Base-by-base conservation (phyloP, 1,140 invertebrate genomes). In the Drosophila albomicans region DNA sequence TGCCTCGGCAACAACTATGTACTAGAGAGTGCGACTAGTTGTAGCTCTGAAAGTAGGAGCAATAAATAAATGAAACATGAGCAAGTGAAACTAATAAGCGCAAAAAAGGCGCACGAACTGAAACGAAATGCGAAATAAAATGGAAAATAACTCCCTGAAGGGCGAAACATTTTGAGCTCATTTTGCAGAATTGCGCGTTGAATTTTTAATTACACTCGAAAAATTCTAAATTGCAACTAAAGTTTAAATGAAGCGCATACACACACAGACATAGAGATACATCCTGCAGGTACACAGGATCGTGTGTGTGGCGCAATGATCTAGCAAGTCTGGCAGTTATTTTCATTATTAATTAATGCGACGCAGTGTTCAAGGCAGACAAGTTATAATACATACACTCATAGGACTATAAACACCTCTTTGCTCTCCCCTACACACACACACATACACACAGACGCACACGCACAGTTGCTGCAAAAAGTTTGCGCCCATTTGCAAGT, bases 261-360 rank as follows among this genome's bases (percentile, higher is more conserved):
- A 51, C 11, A 51, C 1, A 66, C 5, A 57, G 1, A 49, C 3
- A 45, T 13, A 57, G 7, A 46, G 4, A 58, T 25, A 38, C 5
- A 46, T 58, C n/a, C 28, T 48, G 20, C 43, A 16, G 38, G 38
- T 41, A n/a, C 38, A 43, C 38, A 43, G 41, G 41, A 43, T 43
- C 41, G 5, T 43, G 8, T 48, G 43, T 48, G 43, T 16, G 59
- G 45, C 15, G 59, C 30, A 49, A 66, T 25, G 63, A 84, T 75
- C 71, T 76, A 51, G 64, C 62, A 64, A 71, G 20, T 25, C 8
- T 48, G 65, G 71, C 70, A 72, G 78, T 68, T 81, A 78, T 88
- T 81, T 72, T 58, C 79, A 88, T 88, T 88, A 88, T 88, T 89
- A 89, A 89, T 88, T 89, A 88, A 89, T 88, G 82, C 66, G 58